Base-by-base conservation (phyloP, 1,140 invertebrate species). In the Drosophila watanabei region DNA sequence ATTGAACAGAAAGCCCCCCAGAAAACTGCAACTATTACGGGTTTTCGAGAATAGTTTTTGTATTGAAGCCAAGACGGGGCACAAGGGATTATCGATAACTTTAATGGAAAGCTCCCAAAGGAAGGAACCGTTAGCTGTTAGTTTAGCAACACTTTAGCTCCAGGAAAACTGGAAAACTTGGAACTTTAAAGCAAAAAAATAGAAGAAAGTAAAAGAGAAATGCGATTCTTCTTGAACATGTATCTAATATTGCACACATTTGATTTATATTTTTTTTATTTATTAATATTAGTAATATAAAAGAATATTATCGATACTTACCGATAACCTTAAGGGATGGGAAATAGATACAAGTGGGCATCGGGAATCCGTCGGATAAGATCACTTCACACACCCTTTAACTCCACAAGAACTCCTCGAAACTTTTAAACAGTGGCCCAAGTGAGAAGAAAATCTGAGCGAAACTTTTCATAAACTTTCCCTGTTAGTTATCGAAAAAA, bases 391-490 rank as follows among this genome's bases (percentile, higher is more conserved):
- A 60, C 30, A 32, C 18, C 61, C n/a, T 20, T 64, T 33, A 43
- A 64, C 28, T 49, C 5, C 20, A 35, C 30, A 24, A 51, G 41
- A 52, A 33, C 51, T 33, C 30, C n/a, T 52, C 30, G 30, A 68
- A 68, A 37, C n/a, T 64, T 63, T 43, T 51, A n/a, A 64, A 62
- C 10, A 32, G 59, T 52, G 30, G 51, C n/a, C 51, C 30, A 52
- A 52, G 30, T 52, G 51, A 33, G 51, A 52, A 18, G 45, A 37
- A 35, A 39, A 63, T 39, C 37, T 52, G 30, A 30, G 16, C 16
- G 9, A 39, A 65, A 71, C 39, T 71, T 66, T 71, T 71, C 28
- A 71, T 71, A 71, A 71, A 68, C 62, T 66, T 56, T 66, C 24
- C 33, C 7, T 30, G 48, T 5, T 63, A 52, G 66, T 52, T 70